Conservation (phyloP, 2,888 invertebrate genomes). For the Rotaria sp. region DNA sequence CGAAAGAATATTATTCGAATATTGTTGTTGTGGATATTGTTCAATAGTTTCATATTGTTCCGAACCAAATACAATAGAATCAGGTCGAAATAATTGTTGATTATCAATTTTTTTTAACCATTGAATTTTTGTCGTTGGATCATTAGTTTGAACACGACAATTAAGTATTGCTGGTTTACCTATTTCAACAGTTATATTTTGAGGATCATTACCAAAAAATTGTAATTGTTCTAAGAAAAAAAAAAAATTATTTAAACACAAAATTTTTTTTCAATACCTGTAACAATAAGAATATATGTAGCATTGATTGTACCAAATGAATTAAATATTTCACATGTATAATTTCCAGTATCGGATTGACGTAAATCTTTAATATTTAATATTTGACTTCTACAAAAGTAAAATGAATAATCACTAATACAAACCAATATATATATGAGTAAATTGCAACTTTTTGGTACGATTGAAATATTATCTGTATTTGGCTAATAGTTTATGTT, state of each 20-base stretch:
- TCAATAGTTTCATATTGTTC: neutral
- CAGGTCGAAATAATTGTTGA: neutral
- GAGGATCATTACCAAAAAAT: constrained; percentile 22
- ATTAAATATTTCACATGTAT: constrained; percentile 22
- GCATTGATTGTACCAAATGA: neutral
- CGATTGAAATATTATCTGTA: too few relatives aligned
- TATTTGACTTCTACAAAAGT: neutral
- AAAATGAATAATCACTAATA: neutral
- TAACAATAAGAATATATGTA: neutral
- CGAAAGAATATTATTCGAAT: neutral
- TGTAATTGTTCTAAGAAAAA: neutral
- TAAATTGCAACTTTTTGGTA: too few relatives aligned
- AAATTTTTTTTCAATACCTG: neutral
- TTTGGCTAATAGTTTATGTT: too few relatives aligned
- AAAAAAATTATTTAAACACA: neutral
- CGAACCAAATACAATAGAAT: constrained; percentile 1
- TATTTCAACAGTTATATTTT: neutral
- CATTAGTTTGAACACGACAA: neutral
- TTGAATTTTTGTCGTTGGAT: neutral
- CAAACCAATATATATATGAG: neutral
- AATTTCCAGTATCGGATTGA: constrained; percentile 13
- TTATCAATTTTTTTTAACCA: neutral
- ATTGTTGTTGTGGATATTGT: neutral
- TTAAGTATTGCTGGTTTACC: neutral
- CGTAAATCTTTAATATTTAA: constrained; percentile 25